Evolutionary conservation across 2,888 invertebrate genomes (phyloP).

Genomic region (Ditula angustiorana): DNA sequence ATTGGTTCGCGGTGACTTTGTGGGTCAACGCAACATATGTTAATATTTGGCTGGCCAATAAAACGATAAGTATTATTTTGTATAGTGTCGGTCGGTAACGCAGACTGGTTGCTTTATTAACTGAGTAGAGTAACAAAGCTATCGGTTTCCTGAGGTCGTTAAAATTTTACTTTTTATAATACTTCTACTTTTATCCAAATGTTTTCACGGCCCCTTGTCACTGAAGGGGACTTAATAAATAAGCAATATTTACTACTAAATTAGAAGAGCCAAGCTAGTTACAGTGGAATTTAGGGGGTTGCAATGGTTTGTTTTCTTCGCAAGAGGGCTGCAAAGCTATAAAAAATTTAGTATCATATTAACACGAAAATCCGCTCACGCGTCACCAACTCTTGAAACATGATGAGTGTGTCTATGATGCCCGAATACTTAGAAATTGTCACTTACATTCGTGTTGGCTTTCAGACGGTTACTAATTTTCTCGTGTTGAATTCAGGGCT

Average conservation of each 20-base stretch:
- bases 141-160: neutral
- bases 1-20: constrained; percentile 8
- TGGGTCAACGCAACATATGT: constrained; percentile 26
- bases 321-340: neutral
- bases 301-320: neutral
- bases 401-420: too few relatives aligned
- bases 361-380: neutral
- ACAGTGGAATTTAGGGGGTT: neutral
- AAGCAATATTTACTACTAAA: too few relatives aligned
- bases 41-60: constrained; percentile 14
- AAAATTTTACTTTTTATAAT: too few relatives aligned
- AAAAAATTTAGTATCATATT: neutral
- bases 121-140: constrained; percentile 12
- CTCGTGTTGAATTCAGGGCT: too few relatives aligned
- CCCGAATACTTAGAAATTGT: neutral
- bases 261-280: too few relatives aligned
- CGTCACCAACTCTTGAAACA: neutral
- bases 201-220: too few relatives aligned
- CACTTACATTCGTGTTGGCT: neutral
- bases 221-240: too few relatives aligned
- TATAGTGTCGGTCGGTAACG: constrained; percentile 9
- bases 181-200: too few relatives aligned
- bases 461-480: neutral
- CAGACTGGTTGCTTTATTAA: constrained; percentile 30
- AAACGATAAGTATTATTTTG: constrained; percentile 3